Evolutionary conservation across 2,113 vertebrate genomes (phyloP).

Genomic region (Marmota flaviventris): DNA sequence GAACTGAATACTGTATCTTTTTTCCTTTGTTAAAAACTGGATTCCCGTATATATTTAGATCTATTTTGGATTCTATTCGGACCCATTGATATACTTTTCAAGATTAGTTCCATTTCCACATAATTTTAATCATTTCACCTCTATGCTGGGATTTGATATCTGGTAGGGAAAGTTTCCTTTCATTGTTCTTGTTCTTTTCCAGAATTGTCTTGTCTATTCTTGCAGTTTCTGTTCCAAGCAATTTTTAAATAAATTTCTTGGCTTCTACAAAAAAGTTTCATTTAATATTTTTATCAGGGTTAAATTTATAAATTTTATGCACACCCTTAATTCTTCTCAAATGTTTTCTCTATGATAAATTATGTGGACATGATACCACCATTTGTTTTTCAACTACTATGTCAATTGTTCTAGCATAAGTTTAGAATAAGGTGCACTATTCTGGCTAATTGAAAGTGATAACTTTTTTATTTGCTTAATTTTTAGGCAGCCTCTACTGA

Average conservation of each 20-base stretch:
- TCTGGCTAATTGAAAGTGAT: no score
- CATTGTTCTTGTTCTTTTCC: neutral
- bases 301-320: neutral
- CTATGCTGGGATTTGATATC: neutral
- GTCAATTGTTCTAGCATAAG: no score
- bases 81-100: neutral
- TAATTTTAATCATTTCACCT: neutral
- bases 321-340: no score
- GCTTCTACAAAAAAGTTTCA: neutral
- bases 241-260: neutral
- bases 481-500: no score
- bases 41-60: neutral
- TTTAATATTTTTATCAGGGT: neutral
- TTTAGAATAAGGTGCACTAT: no score
- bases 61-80: neutral
- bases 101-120: neutral
- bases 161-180: neutral
- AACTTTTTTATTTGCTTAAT: no score
- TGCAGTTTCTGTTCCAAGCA: neutral
- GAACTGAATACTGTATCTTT: conserved; percentile 31
- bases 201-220: neutral
- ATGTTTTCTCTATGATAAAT: no score
- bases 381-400: no score
- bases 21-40: conserved; percentile 7
- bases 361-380: no score